Conservation (phyloP, 2,888 invertebrate species). For the Tetheella fluctuosa region DNA sequence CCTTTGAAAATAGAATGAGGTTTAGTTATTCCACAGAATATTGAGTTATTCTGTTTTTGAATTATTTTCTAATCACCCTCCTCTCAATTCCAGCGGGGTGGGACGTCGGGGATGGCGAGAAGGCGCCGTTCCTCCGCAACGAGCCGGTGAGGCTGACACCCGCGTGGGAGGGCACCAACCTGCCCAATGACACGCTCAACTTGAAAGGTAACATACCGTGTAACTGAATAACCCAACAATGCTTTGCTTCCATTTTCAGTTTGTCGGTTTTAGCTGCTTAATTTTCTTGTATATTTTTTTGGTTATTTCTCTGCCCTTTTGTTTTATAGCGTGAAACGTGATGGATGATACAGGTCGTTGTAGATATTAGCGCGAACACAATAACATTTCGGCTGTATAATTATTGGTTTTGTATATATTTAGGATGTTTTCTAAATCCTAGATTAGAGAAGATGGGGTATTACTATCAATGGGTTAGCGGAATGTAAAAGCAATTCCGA, state of each 20-base stretch:
- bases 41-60: constrained; percentile 12
- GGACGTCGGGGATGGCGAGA: constrained; percentile 79
- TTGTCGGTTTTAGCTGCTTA: background rate
- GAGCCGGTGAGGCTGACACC: constrained; percentile 94
- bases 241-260: constrained; percentile 6
- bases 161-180: constrained; percentile 93
- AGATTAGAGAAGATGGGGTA: too few species aligned
- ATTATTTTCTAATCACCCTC: constrained; percentile 15
- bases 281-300: background rate
- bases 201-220: constrained; percentile 84
- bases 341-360: too few species aligned
- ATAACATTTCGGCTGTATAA: too few species aligned
- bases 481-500: too few species aligned
- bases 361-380: too few species aligned
- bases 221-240: constrained; percentile 16
- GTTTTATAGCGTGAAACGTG: too few species aligned
- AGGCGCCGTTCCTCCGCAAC: constrained; percentile 85
- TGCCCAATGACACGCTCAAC: constrained; percentile 93
- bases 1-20: background rate
- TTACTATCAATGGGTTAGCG: too few species aligned
- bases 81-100: constrained; percentile 59
- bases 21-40: background rate
- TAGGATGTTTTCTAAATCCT: too few species aligned
- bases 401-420: too few species aligned
- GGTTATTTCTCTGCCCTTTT: background rate